These are phyloP conservation scores for Cyanocitta stelleri DNA, from an alignment of 2,113 vertebrate species.

Conservation along the genomic window DNA sequence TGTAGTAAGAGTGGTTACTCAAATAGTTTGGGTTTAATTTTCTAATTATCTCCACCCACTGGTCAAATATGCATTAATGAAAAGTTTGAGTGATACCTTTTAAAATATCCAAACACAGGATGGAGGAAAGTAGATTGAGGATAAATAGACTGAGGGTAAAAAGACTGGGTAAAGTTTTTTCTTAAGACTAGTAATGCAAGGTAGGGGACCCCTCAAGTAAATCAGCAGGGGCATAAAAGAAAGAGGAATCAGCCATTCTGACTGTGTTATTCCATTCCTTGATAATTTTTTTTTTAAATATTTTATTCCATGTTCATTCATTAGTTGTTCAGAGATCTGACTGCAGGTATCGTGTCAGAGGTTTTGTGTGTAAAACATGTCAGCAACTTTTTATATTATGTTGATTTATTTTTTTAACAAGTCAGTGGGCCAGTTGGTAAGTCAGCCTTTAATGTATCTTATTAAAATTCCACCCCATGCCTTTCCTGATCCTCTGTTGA, in stretches of 20 bases:
- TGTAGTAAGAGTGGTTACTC: not conserved
- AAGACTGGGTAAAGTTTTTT: not conserved
- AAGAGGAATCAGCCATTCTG: not conserved
- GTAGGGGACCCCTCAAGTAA: not conserved
- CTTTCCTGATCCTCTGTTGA: not conserved
- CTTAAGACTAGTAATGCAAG: not conserved
- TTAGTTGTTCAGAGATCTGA: not conserved
- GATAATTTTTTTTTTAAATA: not conserved
- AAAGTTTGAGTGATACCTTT: not conserved
- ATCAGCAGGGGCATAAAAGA: not conserved
- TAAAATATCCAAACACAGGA: not conserved
- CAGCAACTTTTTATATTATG: not conserved
- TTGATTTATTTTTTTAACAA: not conserved
- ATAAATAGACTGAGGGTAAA: not conserved
- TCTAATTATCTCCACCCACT: not conserved
- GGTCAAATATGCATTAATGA: not conserved
- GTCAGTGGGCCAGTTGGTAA: not conserved
- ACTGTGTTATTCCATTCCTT: not conserved
- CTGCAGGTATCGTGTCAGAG: not conserved
- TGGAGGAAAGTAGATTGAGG: not conserved
- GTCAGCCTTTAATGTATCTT: not conserved
- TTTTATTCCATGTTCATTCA: not conserved
- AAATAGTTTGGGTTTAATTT: not conserved
- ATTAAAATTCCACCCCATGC: slow-evolving; percentile 24
- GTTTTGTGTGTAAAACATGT: not conserved